Evolutionary conservation across 2,113 vertebrate genomes (phyloP).

Genomic region (Paracanthobrama guichenoti): DNA sequence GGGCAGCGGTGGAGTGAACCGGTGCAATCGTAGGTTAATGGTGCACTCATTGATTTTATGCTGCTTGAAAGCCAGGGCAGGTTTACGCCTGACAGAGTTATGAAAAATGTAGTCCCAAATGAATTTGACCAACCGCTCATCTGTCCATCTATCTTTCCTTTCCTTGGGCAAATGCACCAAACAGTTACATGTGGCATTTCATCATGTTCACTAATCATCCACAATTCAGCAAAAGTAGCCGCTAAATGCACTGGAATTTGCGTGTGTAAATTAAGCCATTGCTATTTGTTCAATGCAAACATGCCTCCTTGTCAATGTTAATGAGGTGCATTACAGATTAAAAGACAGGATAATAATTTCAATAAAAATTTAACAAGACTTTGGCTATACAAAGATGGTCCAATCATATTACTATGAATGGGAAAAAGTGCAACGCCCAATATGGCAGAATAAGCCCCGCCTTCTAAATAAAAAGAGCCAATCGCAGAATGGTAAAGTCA

Average conservation of each 20-base stretch:
- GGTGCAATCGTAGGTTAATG: conserved; percentile 36
- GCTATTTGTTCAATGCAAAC: too few relatives aligned
- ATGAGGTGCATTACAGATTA: background rate
- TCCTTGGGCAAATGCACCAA: background rate
- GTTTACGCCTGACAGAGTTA: conserved; percentile 66
- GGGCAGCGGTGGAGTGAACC: background rate
- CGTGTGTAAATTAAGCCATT: too few relatives aligned
- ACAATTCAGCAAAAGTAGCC: too few relatives aligned
- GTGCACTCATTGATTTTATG: conserved; percentile 70
- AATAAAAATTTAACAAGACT: background rate
- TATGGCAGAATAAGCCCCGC: too few relatives aligned
- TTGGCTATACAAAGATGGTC: too few relatives aligned
- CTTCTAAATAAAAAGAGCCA: too few relatives aligned
- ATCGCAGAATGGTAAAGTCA: too few relatives aligned
- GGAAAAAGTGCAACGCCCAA: too few relatives aligned
- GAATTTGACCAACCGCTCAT: conserved; percentile 61
- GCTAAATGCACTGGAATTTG: too few relatives aligned
- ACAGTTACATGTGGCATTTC: background rate
- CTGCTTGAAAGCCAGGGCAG: conserved; percentile 68
- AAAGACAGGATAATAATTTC: background rate
- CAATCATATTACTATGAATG: too few relatives aligned
- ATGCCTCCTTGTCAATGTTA: too few relatives aligned
- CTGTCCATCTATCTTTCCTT: conserved; percentile 52
- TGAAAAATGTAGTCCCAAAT: conserved; percentile 72
- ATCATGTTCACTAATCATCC: background rate